Percentiles rank a stretch among this genome's conserved stretches.
Evolutionary conservation across 2,888 invertebrate genomes (phyloP).

Genomic region (Diploptera punctata): DNA sequence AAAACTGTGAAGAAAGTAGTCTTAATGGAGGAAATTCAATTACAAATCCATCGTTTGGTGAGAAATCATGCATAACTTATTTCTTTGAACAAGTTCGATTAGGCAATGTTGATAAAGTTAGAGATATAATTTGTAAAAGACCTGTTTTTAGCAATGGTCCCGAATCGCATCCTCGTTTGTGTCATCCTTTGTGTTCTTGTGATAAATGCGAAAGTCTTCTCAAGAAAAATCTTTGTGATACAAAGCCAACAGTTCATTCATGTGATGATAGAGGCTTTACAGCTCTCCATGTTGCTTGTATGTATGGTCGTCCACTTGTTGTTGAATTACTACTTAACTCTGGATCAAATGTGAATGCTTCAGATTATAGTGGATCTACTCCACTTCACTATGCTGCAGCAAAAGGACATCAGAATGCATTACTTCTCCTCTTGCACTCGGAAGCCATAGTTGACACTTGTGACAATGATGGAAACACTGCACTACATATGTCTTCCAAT

Average conservation of each 20-base stretch:
- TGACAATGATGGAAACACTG: conserved; percentile 72
- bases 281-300: conserved; percentile 74
- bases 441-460: conserved; percentile 66
- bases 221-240: conserved; percentile 58
- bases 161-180: conserved; percentile 57
- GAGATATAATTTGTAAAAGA: conserved; percentile 61
- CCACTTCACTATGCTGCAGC: conserved; percentile 77
- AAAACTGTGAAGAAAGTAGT: conserved; percentile 15
- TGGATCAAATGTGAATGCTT: conserved; percentile 68
- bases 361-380: conserved; percentile 71
- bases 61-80: conserved; percentile 53
- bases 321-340: conserved; percentile 66
- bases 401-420: conserved; percentile 75
- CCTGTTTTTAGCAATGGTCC: conserved; percentile 41
- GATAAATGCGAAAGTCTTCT: conserved; percentile 69
- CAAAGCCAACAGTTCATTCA: conserved; percentile 62
- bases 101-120: conserved; percentile 64
- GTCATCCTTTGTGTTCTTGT: conserved; percentile 84
- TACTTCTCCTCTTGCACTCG: conserved; percentile 73
- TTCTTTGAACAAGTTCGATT: conserved; percentile 64
- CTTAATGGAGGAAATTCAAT: conserved; percentile 41
- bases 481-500: conserved; percentile 76
- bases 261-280: conserved; percentile 70
- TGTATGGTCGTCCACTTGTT: conserved; percentile 71
- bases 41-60: conserved; percentile 49